These are phyloP conservation scores for Hermodice carunculata DNA, from an alignment of 2,888 invertebrate species.

Conservation along the genomic window DNA sequence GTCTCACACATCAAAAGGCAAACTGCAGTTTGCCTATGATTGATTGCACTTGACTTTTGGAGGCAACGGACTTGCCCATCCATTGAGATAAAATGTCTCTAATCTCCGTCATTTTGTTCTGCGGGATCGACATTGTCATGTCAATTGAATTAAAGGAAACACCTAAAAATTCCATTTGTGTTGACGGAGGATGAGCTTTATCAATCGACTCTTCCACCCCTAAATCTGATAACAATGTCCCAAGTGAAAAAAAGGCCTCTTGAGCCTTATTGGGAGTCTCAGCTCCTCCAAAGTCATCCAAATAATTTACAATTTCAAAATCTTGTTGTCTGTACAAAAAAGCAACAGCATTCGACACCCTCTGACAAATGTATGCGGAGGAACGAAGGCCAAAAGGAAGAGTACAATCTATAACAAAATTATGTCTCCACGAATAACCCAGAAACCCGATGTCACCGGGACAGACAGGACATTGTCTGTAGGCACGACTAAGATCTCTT, in stretches of 20 bases:
- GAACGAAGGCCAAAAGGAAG: neutral
- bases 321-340: neutral
- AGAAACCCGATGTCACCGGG: neutral
- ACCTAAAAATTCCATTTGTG: neutral
- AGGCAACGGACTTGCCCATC: neutral
- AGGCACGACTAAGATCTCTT: neutral
- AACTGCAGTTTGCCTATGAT: neutral
- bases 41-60: neutral
- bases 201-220: neutral
- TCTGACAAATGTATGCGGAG: neutral
- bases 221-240: neutral
- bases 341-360: neutral
- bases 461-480: neutral
- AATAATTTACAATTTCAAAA: neutral
- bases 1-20: too few relatives aligned
- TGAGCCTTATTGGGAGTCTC: neutral
- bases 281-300: neutral
- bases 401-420: neutral
- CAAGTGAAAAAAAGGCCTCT: neutral
- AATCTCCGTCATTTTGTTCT: neutral
- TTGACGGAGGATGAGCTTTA: neutral
- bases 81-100: neutral
- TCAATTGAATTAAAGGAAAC: neutral
- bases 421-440: neutral
- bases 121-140: neutral